Conservation (phyloP, 2,797 vertebrate species). For the Melopsittacus undulatus region DNA sequence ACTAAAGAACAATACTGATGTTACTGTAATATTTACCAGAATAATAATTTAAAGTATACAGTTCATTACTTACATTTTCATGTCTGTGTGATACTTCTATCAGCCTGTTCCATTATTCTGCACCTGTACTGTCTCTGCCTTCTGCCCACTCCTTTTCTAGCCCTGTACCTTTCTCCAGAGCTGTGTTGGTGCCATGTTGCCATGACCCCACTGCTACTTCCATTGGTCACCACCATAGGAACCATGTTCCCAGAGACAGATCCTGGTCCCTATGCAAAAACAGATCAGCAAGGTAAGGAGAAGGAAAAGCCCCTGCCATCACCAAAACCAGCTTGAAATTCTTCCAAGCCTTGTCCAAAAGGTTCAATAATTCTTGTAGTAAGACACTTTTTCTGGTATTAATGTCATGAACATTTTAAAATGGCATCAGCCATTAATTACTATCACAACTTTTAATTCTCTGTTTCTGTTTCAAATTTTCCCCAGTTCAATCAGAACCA, state of each 20-base stretch:
- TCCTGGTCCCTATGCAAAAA: neutral
- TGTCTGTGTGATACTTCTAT: neutral
- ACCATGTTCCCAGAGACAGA: neutral
- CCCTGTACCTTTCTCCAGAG: neutral
- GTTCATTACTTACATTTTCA: neutral
- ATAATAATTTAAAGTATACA: neutral
- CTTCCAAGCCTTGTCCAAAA: neutral
- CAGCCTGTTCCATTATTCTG: neutral
- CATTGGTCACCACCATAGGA: neutral
- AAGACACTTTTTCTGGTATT: neutral
- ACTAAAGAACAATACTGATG: neutral
- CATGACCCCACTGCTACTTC: neutral
- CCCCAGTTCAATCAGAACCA: constrained; percentile 51
- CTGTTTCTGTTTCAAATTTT: constrained; percentile 52
- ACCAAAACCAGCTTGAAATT: neutral
- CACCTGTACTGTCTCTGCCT: neutral
- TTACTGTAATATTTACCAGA: neutral
- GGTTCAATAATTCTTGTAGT: neutral
- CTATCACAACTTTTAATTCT: constrained; percentile 13
- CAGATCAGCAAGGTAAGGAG: neutral
- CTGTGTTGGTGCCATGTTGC: neutral
- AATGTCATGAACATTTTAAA: neutral
- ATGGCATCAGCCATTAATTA: constrained; percentile 15
- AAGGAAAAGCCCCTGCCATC: neutral
- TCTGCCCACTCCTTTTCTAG: neutral